A percentile compares a stretch with the other conserved stretches of the same genome.
Evolutionary conservation across 2,797 vertebrate species (phyloP).

Genomic region (Prionace glauca): DNA sequence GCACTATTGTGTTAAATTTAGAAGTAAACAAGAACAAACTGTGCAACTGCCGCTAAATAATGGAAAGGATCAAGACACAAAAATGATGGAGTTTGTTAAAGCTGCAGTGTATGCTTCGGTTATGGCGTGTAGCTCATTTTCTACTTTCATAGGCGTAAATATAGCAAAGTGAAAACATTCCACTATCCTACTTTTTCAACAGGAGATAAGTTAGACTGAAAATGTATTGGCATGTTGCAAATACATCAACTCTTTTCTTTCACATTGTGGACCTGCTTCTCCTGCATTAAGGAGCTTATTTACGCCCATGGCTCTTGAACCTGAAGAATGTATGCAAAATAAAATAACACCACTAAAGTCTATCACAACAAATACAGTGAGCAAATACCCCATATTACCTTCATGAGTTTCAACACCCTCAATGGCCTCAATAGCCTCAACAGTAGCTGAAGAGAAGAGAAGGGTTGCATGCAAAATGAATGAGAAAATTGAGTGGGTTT

Average conservation of each 20-base stretch:
- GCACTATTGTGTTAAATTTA: conserved; percentile 19
- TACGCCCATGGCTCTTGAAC: conserved; percentile 33
- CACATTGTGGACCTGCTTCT: not conserved
- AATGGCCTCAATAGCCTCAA: conserved; percentile 76
- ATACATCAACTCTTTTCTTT: conserved; percentile 7
- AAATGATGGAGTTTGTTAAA: conserved; percentile 24
- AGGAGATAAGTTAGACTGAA: not conserved
- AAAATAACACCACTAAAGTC: conserved; percentile 27
- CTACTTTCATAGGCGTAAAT: conserved; percentile 35
- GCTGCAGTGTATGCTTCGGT: not conserved
- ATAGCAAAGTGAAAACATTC: not conserved
- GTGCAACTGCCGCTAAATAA: conserved; percentile 32
- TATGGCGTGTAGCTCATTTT: conserved; percentile 1
- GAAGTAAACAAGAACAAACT: conserved; percentile 33
- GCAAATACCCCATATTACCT: conserved; percentile 58
- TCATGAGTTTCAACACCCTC: conserved; percentile 66
- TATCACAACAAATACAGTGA: conserved; percentile 36
- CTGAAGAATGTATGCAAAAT: conserved; percentile 34
- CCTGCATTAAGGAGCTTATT: conserved; percentile 5
- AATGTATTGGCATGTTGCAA: not conserved
- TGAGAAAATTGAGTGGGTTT: conserved; percentile 32
- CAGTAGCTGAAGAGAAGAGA: conserved; percentile 63
- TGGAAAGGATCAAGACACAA: conserved; percentile 27
- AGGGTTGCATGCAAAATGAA: conserved; percentile 34
- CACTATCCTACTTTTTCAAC: conserved; percentile 17